Conservation (phyloP, 2,888 invertebrate species). For the Cantharis rustica region DNA sequence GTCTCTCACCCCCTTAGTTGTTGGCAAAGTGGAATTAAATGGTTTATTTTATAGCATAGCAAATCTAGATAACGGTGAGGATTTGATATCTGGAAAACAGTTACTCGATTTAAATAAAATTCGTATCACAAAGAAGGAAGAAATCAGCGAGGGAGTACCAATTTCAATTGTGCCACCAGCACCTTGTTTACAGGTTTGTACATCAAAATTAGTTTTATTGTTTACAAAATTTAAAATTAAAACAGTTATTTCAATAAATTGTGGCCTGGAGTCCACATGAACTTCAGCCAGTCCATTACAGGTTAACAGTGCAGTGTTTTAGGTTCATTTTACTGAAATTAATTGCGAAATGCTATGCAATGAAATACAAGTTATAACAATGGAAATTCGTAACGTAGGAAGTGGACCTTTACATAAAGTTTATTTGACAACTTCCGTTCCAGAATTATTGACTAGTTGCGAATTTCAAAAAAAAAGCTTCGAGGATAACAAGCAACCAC, state of each 20-base stretch:
- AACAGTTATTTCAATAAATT: no score
- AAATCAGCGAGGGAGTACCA: constrained; percentile 64
- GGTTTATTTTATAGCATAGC: constrained; percentile 63
- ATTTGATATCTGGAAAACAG: constrained; percentile 64
- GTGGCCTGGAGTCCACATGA: no score
- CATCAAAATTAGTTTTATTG: no score
- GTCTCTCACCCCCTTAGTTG: constrained; percentile 72
- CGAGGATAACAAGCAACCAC: constrained; percentile 48
- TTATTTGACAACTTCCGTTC: constrained; percentile 70
- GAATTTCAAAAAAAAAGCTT: constrained; percentile 39
- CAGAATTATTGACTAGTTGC: constrained; percentile 60
- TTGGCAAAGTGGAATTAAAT: constrained; percentile 74
- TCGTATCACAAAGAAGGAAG: constrained; percentile 61
- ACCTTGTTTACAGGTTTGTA: constrained; percentile 77
- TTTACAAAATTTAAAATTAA: no score
- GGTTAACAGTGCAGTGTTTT: constrained; percentile 1
- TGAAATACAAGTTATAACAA: constrained; percentile 70
- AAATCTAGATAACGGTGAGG: constrained; percentile 43
- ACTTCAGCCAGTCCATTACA: no score
- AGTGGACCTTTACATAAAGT: constrained; percentile 67
- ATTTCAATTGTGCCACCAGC: constrained; percentile 78
- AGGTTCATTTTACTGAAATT: constrained; percentile 24
- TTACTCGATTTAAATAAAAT: constrained; percentile 61
- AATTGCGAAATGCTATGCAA: constrained; percentile 71
- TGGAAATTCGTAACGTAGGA: constrained; percentile 73